Conservation (phyloP, 2,888 invertebrate genomes). For the Oligia latruncula region DNA sequence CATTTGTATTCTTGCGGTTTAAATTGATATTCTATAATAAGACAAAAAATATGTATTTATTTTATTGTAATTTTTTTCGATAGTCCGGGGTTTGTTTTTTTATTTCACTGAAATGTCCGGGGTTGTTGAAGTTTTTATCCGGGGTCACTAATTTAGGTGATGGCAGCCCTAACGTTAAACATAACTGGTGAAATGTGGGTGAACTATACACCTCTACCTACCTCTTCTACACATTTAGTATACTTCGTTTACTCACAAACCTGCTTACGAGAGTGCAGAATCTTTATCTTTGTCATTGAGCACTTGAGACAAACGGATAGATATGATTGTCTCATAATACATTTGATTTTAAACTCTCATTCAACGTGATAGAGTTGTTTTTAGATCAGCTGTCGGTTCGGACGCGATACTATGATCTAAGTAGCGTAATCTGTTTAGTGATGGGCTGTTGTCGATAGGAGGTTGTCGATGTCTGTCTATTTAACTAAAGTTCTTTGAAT, state of each 20-base stretch:
- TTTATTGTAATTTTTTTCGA: too few species aligned
- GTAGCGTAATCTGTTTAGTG: slow-evolving; percentile 76
- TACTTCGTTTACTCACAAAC: slow-evolving; percentile 17
- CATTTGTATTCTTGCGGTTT: too few species aligned
- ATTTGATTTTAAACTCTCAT: slow-evolving; percentile 18
- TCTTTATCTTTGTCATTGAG: slow-evolving; percentile 59
- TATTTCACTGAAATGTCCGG: too few species aligned
- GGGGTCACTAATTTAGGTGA: too few species aligned
- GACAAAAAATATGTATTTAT: too few species aligned
- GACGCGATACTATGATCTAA: slow-evolving; percentile 71
- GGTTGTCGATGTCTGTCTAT: slow-evolving; percentile 44
- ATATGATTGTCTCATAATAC: slow-evolving; percentile 14
- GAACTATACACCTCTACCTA: too few species aligned
- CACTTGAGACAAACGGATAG: slow-evolving; percentile 38
- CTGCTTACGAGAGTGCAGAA: slow-evolving; percentile 24
- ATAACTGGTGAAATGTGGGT: too few species aligned
- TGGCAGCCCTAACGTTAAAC: too few species aligned
- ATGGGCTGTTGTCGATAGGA: slow-evolving; percentile 62
- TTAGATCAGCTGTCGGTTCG: slow-evolving; percentile 24
- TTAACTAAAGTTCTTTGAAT: neutral
- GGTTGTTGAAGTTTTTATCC: too few species aligned
- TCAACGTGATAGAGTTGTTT: slow-evolving; percentile 8
- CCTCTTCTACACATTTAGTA: neutral
- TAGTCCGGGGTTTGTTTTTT: too few species aligned
- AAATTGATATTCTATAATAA: too few species aligned